Evolutionary conservation across 1,140 invertebrate species (phyloP), one percentile per base, ranked within the genome.

Genomic region (Camponotus vicinus): DNA sequence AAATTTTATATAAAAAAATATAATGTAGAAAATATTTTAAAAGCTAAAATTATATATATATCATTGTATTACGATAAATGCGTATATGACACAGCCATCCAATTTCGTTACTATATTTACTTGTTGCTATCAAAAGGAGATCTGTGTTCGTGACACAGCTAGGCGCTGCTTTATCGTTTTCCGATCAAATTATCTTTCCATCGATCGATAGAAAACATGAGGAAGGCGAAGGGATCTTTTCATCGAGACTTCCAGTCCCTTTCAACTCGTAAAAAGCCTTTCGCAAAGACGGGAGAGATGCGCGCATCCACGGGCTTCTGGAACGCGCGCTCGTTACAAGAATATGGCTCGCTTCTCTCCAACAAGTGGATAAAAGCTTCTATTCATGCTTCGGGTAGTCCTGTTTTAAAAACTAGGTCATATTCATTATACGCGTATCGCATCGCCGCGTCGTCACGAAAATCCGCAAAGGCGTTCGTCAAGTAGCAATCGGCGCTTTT

Each of bases 351-450:
- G 73, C 80, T 87, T 91, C 76, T 63, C 61, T 40, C 40, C 82
- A 86, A 88, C 87, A 89, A 93, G 90, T 92, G 89, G 90, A 92
- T 92, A 88, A 94, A 94, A 93, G 91, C 84, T 84, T 66, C 85
- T 87, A 92, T 90, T 93, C 87, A 91, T 76, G 55, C 67, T 64
- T 55, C 67, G 71, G 69, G 64, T 79, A 82, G 67, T 82, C 88
- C 77, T 90, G 66, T 89, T 89, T 92, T 86, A 92, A 92, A 92
- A 94, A 93, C 89, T 94, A 34, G 94, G 92, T 94, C 93, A 93
- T 92, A 91, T 93, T 93, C 92, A 94, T 94, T 93, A 93, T 90
- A 90, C 57, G 57, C 80, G 40, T 61, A 69, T 69, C n/a, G 42
- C 32, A 67, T 40, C 49, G n/a, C 57, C 27, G 52, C 27, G 49